Conservation (phyloP, 2,797 vertebrate genomes). For the Lutjanus argentimaculatus region DNA sequence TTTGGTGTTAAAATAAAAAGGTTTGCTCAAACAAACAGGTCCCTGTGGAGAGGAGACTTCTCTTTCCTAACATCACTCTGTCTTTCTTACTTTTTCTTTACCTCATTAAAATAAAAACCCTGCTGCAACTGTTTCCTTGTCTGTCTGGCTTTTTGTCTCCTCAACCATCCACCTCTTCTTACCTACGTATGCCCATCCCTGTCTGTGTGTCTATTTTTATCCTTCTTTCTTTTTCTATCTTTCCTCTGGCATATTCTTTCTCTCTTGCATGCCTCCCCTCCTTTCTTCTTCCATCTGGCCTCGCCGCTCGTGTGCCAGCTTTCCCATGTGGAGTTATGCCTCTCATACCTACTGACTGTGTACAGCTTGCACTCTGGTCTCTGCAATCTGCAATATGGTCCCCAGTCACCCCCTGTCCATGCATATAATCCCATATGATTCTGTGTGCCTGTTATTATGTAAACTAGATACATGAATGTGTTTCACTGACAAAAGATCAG, state of each 20-base stretch:
- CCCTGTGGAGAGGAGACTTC: background rate
- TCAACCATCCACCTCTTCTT: constrained; percentile 19
- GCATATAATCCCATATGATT: constrained; percentile 59
- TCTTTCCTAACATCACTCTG: background rate
- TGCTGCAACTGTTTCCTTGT: constrained; percentile 11
- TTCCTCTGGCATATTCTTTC: constrained; percentile 68
- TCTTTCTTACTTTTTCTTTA: constrained; percentile 14
- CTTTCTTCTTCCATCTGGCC: constrained; percentile 82
- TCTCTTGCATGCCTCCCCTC: constrained; percentile 61
- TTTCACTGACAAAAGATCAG: constrained; percentile 36
- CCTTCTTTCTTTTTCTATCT: constrained; percentile 61
- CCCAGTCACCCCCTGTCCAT: constrained; percentile 59
- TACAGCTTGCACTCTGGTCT: constrained; percentile 76
- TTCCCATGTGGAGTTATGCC: constrained; percentile 80
- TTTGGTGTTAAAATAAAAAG: constrained; percentile 38
- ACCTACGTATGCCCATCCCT: constrained; percentile 32
- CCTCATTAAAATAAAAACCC: constrained; percentile 25
- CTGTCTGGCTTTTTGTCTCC: constrained; percentile 16
- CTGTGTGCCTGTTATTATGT: constrained; percentile 58
- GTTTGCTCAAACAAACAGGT: constrained; percentile 30
- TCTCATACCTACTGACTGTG: constrained; percentile 76
- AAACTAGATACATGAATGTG: constrained; percentile 45
- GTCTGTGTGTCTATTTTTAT: constrained; percentile 63
- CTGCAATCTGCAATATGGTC: constrained; percentile 72
- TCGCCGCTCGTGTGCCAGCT: constrained; percentile 64